Base-by-base conservation (phyloP, 2,797 vertebrate species). In the Hippopotamyrus pictus region DNA sequence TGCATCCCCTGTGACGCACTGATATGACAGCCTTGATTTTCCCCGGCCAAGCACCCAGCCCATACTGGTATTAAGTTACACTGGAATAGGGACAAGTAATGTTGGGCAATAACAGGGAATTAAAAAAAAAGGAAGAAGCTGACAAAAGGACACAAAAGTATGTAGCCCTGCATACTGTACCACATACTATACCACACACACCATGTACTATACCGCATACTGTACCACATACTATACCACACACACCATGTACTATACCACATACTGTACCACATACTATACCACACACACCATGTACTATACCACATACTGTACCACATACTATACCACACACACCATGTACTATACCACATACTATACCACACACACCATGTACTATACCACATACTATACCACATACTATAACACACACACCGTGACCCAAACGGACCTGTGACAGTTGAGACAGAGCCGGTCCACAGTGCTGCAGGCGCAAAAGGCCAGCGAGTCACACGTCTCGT, bases 391-490 rank as follows among this genome's bases (percentile, higher is more conserved):
- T 44, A 44, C 44, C 5, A 44, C 57, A 25, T 22, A 11, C 22
- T 17, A 1, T 6, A 12, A 2, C 9, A 54, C 11, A 37, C 19
- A 50, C 17, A 17, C 12, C 0, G 3, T 19, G 0, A 69, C 41
- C 44, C 19, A 51, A 57, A 62, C 83, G 92, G 92, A 99, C 98
- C 99, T 96, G 96, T 99, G 99, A 94, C 99, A 99, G 96, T 99
- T 99, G 92, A 99, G 97, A 91, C 99, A 99, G 89, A 99, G 98
- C 0, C 98, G 96, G 94, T 99, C 99, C 88, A 99, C 99, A 54
- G 99, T 99, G 92, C 99, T 99, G 92, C 99, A 99, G 84, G 98
- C 98, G 0, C 99, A 99, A 96, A 99, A 99, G 0, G 99, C 98
- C 54, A 99, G 96, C 0, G 99, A 99, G 91, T 99, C 98, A 0